Percentiles rank a stretch among this genome's conserved stretches.
phyloP scores from a whole-genome alignment of 2,888 invertebrate genomes.

The Coleophora flavipennella region DNA sequence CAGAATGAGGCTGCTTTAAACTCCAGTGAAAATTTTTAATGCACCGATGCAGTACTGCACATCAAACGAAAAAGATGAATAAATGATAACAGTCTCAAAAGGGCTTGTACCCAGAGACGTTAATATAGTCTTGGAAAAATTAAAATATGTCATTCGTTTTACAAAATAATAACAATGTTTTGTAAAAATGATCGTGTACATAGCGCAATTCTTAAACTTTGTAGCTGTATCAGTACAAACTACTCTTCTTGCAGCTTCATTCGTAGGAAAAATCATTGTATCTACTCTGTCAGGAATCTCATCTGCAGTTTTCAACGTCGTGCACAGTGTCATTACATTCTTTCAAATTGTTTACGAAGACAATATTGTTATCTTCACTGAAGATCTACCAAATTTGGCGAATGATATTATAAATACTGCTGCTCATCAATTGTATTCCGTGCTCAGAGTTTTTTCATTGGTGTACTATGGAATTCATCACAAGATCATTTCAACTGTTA shows the following conservation, averaged over 20 bases:
- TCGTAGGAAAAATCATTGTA: constrained; percentile 50
- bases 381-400: constrained; percentile 45
- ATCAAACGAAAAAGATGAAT: no score
- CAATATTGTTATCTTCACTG: constrained; percentile 46
- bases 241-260: constrained; percentile 38
- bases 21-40: no score
- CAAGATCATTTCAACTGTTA: constrained; percentile 23
- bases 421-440: constrained; percentile 17
- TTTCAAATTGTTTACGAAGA: constrained; percentile 53
- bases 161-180: no score
- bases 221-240: constrained; percentile 39
- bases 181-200: constrained; percentile 47
- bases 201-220: constrained; percentile 44
- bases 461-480: constrained; percentile 22
- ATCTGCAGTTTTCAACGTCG: constrained; percentile 23
- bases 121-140: no score
- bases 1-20: no score
- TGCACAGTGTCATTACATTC: constrained; percentile 22
- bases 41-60: no score
- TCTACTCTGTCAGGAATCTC: constrained; percentile 29
- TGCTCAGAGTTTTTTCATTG: constrained; percentile 27
- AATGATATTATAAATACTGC: constrained; percentile 23
- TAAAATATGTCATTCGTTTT: no score
- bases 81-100: no score
- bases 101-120: no score